Evolutionary conservation across 2,888 invertebrate species (phyloP), one percentile per base, ranked within the genome.

Genomic region (Elegia similella): DNA sequence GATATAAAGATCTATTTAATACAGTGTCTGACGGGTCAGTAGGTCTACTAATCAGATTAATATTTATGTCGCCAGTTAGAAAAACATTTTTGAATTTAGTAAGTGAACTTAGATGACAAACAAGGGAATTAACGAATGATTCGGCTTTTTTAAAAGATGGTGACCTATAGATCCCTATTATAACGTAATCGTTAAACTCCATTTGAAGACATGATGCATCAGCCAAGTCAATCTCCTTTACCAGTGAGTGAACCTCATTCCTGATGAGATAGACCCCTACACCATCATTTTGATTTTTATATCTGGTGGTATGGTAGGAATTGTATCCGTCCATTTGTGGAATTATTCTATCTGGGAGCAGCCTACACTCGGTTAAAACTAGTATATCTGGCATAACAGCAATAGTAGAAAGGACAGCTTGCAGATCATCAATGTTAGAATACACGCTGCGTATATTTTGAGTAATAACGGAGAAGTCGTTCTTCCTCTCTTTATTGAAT

Each of bases 21-120:
- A 54, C 30, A 32, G 17, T 48, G 1, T 42, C 15, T 30, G 48
- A 3, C 8, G 3, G 48, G 6, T 48, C 48, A 2, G 12, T 48
- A 13, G 8, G 23, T 32, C 30, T 32, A 30, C 7, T 48, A 2
- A 30, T 29, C 1, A 56, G 34, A 15, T 56, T 50, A 10, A 56
- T 56, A 56, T 56, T 55, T 38, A 55, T 38, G 34, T 55, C 56
- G 10, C 56, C 56, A 3, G 42, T 29, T 1, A 56, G 13, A 13
- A 56, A 42, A 13, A 56, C 42, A 42, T 56, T 56, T 12, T 48
- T 29, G 30, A 13, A 42, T 44, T 15, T n/a, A 15, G 16, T 10
- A n/a, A 48, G 12, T 6, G 12, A 13, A n/a, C 13, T 30, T n/a
- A 48, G 32, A 30, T 48, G 13, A 12, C 6, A 6, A 13, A 30